These are phyloP conservation scores for Schizopygopsis malacanthus DNA, from an alignment of 2,797 vertebrate genomes.

Conservation along the genomic window DNA sequence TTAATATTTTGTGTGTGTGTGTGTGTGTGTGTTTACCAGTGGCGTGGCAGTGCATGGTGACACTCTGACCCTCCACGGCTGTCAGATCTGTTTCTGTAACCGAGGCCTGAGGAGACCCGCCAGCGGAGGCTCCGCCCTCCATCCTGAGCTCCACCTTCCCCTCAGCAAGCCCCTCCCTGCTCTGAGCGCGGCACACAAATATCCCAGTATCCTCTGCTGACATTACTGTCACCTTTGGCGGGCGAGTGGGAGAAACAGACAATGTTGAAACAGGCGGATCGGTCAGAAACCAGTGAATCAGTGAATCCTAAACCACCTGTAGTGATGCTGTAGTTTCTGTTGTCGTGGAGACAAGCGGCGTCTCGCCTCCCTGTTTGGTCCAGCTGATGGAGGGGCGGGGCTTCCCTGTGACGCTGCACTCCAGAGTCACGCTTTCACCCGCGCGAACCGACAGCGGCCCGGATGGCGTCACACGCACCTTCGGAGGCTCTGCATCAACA, in stretches of 20 bases:
- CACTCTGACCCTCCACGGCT: slow-evolving; percentile 81
- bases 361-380: slow-evolving; percentile 81
- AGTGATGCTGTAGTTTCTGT: slow-evolving; percentile 80
- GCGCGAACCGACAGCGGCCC: slow-evolving; percentile 81
- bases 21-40: slow-evolving; percentile 75
- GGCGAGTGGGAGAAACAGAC: slow-evolving; percentile 4
- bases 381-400: slow-evolving; percentile 85
- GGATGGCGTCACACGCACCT: slow-evolving; percentile 80
- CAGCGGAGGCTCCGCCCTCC: slow-evolving; percentile 61
- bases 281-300: background rate
- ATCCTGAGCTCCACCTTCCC: slow-evolving; percentile 82
- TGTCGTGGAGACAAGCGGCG: slow-evolving; percentile 73
- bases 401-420: slow-evolving; percentile 84
- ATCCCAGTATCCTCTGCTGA: slow-evolving; percentile 82
- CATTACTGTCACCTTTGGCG: slow-evolving; percentile 77
- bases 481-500: slow-evolving; percentile 80
- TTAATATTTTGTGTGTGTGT: background rate
- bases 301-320: slow-evolving; percentile 69
- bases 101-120: slow-evolving; percentile 72
- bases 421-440: slow-evolving; percentile 83
- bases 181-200: slow-evolving; percentile 87
- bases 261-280: background rate
- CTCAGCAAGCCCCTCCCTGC: slow-evolving; percentile 81
- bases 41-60: slow-evolving; percentile 84
- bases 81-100: slow-evolving; percentile 73